Base-by-base conservation (phyloP, 2,888 invertebrate species). In the Horisme vitalbata region DNA sequence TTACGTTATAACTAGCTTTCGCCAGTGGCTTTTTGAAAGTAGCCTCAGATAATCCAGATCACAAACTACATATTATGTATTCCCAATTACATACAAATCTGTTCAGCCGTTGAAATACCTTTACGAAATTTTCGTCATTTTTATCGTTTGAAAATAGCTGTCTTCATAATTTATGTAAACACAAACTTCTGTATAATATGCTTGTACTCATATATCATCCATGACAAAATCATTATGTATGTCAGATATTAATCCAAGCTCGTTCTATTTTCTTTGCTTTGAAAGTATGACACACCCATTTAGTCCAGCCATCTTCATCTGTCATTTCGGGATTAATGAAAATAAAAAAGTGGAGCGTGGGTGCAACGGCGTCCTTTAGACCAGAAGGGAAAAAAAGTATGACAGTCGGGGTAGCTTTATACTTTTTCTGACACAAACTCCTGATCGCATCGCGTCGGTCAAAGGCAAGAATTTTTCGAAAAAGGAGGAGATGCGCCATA, bases 391-490 rank as follows among this genome's bases (percentile, higher is more conserved):
- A 79, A 79, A 81, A 79, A 76, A 71, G 58, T 55, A 59, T 72
- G 59, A 79, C 87, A 81, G 36, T 82, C 80, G 63, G 63, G 74
- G 81, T 76, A 68, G 76, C 64, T 80, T 84, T 83, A 86, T 85
- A 77, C 83, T 65, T 83, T 82, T 82, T 78, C 74, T 84, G 78
- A 85, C 86, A 83, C 83, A 79, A 79, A 77, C 72, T 61, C 69
- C 73, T 79, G 87, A 88, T 89, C 83, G 80, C 82, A 89, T 89
- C 87, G 73, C 68, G 21, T 62, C 63, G 64, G 71, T 63, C 75
- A 83, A 83, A 79, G 71, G 64, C 58, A 66, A 61, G 60, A 59
- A 68, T 81, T 82, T 81, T 81, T 78, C 59, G 65, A 68, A 54
- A 71, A 70, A 69, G 69, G 71, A 78, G 78, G 75, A 72, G 71